A percentile compares a stretch with the other conserved stretches of the same genome.
Evolutionary conservation across 2,888 invertebrate species (phyloP).

Genomic region (Gasteruption jaculator): DNA sequence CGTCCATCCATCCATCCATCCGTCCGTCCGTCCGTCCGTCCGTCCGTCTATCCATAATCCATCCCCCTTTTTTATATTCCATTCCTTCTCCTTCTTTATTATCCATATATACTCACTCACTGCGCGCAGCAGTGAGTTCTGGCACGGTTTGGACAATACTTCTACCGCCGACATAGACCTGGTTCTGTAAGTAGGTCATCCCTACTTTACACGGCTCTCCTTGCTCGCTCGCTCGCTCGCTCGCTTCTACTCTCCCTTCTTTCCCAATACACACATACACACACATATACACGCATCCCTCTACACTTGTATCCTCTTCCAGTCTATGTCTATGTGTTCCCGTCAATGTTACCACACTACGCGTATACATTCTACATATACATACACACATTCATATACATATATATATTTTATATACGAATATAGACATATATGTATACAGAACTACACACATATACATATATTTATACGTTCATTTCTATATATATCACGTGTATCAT

Average conservation of each 20-base stretch:
- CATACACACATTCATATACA: no score
- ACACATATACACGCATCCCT: constrained; percentile 6
- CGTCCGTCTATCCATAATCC: constrained; percentile 7
- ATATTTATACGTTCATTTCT: no score
- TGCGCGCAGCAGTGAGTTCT: no score
- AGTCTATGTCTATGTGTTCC: no score
- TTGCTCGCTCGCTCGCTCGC: constrained; percentile 10
- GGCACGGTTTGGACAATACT: constrained; percentile 51
- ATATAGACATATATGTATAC: no score
- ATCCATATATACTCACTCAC: no score
- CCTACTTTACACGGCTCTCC: constrained; percentile 33
- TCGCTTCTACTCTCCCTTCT: constrained; percentile 10
- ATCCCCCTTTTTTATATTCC: constrained; percentile 6
- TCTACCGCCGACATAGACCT: constrained; percentile 74
- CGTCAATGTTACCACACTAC: no score
- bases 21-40: neutral
- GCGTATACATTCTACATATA: no score
- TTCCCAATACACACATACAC: constrained; percentile 5
- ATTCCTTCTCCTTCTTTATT: constrained; percentile 5
- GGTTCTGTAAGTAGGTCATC: constrained; percentile 90
- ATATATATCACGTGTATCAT: no score
- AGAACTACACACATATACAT: no score
- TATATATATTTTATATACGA: no score
- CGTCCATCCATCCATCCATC: neutral
- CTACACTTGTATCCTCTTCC: constrained; percentile 4